These are phyloP conservation scores for Drosophila engyochracea DNA, from an alignment of 2,888 invertebrate genomes.

Conservation along the genomic window DNA sequence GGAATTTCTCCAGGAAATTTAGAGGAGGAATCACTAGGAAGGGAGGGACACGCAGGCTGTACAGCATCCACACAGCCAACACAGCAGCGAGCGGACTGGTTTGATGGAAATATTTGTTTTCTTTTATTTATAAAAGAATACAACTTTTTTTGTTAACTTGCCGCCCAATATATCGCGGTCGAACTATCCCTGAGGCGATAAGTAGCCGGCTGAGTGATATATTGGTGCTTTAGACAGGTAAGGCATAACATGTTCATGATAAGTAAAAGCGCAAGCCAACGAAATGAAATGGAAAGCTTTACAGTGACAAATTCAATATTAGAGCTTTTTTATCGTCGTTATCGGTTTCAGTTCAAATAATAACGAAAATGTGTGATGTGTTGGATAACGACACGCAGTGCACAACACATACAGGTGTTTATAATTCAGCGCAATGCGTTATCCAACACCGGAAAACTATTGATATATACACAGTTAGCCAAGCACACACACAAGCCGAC, in stretches of 20 bases:
- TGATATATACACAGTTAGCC: constrained; percentile 42
- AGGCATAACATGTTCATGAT: neutral
- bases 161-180: too few relatives aligned
- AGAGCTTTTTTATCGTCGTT: neutral
- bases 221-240: too few relatives aligned
- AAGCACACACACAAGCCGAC: constrained; percentile 11
- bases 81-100: too few relatives aligned
- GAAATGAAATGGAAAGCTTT: neutral
- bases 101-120: too few relatives aligned
- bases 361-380: constrained; percentile 8
- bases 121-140: too few relatives aligned
- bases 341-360: neutral
- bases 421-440: constrained; percentile 26
- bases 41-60: too few relatives aligned
- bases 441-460: constrained; percentile 34
- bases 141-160: too few relatives aligned
- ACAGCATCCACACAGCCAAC: too few relatives aligned
- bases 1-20: too few relatives aligned
- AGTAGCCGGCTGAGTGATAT: too few relatives aligned
- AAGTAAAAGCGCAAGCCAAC: neutral
- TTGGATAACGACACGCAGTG: constrained; percentile 13
- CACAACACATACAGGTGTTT: constrained; percentile 31
- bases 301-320: neutral
- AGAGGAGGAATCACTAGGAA: too few relatives aligned
- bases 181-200: too few relatives aligned